Base-by-base conservation (phyloP, 2,113 vertebrate species). In the Anseranas semipalmata region DNA sequence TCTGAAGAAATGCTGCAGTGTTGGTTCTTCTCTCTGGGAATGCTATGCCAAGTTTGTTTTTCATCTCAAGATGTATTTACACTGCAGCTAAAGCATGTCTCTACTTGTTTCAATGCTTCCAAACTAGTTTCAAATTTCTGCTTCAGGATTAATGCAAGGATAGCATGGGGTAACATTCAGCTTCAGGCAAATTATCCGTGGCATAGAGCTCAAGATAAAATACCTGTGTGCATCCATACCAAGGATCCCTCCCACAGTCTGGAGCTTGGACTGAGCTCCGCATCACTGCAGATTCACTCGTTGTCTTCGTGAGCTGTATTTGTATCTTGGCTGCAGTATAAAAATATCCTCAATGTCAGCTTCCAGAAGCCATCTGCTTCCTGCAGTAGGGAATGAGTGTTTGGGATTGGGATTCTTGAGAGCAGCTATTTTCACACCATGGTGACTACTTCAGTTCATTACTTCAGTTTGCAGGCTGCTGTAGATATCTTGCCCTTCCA, bases 291-390 rank as follows among this genome's bases (percentile, higher is more conserved):
- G 52, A 72, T 72, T 62, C 0, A 0, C 19, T 89, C 2, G 0
- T 2, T 11, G 0, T 67, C 60, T 93, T 67, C 65, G 17, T 14
- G 70, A 91, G 21, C 43, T 71, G 59, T 78, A 22, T 73, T 76
- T 80, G 13, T 56, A 32, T 84, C 50, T 89, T 43, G 24, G 27
- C 46, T 81, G 73, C 28, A 41, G 17, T 33, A 59, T 45, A 91
- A 97, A 96, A 94, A 94, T 93, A 91, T 74, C 50, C 50, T 87
- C 52, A 58, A 3, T 52, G 43, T 50, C 70, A 5, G 25, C 90
- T 85, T 86, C 74, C 39, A 18, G 91, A 90, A 95, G 52, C 86
- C 83, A 96, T 86, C 95, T 95, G 94, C 74, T 96, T 95, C 71
- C 89, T 96, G 79, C 19, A 25, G 56, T 52, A 59, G 48, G 68